Base-by-base conservation (phyloP, 2,113 vertebrate genomes). In the Arvicanthis niloticus region DNA sequence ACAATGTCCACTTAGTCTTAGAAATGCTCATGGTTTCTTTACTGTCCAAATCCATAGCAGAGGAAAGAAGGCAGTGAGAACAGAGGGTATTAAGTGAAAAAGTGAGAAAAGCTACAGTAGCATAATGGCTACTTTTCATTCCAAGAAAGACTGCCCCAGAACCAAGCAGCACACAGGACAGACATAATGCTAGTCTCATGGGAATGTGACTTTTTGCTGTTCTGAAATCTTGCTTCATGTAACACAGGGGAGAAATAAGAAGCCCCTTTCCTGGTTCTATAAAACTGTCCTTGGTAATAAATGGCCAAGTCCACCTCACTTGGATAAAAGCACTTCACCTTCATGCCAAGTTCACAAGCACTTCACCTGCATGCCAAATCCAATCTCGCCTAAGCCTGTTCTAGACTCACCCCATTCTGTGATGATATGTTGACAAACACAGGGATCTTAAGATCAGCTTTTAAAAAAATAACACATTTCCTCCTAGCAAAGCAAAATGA, bases 251-350 rank as follows among this genome's bases (percentile, higher is more conserved):
- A 26, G 45, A 62, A 53, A 3, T 4, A 34, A 3, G 72, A 91
- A 76, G 89, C 73, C 72, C 88, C 97, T 85, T 88, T 78, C 89
- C 88, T 96, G 94, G 91, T 60, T 17, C 68, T 67, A 56, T 4
- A 17, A 73, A 84, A 22, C 4, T 76, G 68, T 88, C 58, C 73
- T 93, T 94, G 17, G 40, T 70, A n/a, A 45, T 1, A 31, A 42
- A 37, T 1, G 40, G 86, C 34, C 56, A 73, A 26, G 51, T 70
- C 82, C 17, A 31, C 10, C 17, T 75, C 56, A 45, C 51, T 24
- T 51, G 42, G 40, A 88, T 45, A 80, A 89, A 65, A 80, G 65
- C 60, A 65, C 17, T 48, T 89, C 16, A 31, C 75, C 48, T 48
- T 65, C 80, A 76, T 48, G 86, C 51, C 70, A 85, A 58, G 70